Evolutionary conservation across 2,113 vertebrate genomes (phyloP), one percentile per base, ranked within the genome.

Genomic region (Ammodramus savannarum): DNA sequence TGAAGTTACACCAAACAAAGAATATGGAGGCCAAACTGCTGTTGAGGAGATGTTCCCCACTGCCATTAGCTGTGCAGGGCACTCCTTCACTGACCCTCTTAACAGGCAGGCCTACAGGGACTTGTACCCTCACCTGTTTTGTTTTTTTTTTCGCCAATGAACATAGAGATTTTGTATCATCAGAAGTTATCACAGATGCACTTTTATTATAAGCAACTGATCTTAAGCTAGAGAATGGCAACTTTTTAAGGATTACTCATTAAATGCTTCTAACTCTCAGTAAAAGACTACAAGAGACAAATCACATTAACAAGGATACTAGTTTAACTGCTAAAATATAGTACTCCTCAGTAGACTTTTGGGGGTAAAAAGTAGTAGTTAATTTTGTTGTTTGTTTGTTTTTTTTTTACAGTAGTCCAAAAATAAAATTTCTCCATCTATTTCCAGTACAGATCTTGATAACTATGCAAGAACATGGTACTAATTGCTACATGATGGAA

Each of bases 301-400:
- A 55, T 71, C 94, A 95, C 82, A 0, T 73, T 82, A 85, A 91
- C 89, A 68, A 81, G 39, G 58, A 51, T 71, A 89, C 89, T 85
- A 97, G 39, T 78, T 92, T 62, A 87, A 91, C 85, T 84, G 93
- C 81, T 96, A 96, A 93, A 96, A 95, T 93, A 94, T 67, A 95
- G 92, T 0, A 1, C 57, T 95, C 85, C 78, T 97, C 85, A 95
- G 87, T 91, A 95, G 91, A 92, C 73, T 95, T 79, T 25, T n/a
- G 8, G n/a, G 62, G n/a, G 14, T 73, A 94, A 91, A 93, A 76
- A 90, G 68, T 19, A 94, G 65, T 75, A 92, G 74, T 73, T 85
- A 36, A 46, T 41, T 80, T 78, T 44, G 78, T n/a, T 39, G 3
- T 1, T 67, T 6, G 46, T 78, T 74, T 46, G 12, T 46, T 52